Percentiles rank a stretch among this genome's conserved stretches.
These are phyloP conservation scores for Chironomus riparius DNA, from an alignment of 2,888 invertebrate species.

Conservation along the genomic window DNA sequence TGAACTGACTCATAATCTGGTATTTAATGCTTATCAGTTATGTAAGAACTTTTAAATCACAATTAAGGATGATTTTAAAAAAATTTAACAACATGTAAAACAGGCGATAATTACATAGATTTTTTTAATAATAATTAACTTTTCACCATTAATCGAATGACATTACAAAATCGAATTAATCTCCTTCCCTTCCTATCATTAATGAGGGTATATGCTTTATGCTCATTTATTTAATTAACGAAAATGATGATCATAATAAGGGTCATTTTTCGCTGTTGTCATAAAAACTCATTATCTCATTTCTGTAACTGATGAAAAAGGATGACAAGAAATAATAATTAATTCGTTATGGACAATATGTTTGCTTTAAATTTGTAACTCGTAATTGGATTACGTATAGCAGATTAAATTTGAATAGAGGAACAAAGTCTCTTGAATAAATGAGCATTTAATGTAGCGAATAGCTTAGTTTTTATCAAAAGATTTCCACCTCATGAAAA, in stretches of 20 bases:
- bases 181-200: background rate
- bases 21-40: too few relatives aligned
- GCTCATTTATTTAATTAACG: conserved; percentile 15
- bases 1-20: too few relatives aligned
- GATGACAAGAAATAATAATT: background rate
- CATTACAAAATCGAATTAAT: background rate
- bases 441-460: too few relatives aligned
- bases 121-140: background rate
- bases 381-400: conserved; percentile 18
- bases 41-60: background rate
- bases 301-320: background rate
- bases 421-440: too few relatives aligned
- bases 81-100: too few relatives aligned
- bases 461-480: too few relatives aligned
- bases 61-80: background rate
- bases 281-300: conserved; percentile 25
- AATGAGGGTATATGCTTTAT: background rate
- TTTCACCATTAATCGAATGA: background rate
- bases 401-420: background rate
- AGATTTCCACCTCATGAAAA: too few relatives aligned
- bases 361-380: background rate
- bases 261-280: conserved; percentile 7
- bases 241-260: conserved; percentile 9
- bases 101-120: background rate
- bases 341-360: conserved; percentile 7